Evolutionary conservation across 2,888 invertebrate genomes (phyloP).

Genomic region (Pyrochroa serraticornis): DNA sequence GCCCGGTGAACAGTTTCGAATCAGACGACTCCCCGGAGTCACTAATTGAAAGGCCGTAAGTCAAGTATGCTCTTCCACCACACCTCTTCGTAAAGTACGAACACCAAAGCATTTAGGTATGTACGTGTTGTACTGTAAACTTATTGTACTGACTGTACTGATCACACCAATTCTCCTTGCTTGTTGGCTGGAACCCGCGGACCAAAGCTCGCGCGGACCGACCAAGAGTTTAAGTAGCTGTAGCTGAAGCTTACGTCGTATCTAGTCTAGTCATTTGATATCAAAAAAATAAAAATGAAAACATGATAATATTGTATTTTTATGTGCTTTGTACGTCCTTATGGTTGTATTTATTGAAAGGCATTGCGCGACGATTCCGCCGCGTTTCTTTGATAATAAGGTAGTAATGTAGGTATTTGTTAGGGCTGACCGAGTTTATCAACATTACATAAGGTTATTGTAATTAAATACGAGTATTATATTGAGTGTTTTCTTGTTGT

Average conservation of each 20-base stretch:
- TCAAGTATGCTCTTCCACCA: slow-evolving; percentile 38
- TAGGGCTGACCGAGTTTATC: slow-evolving; percentile 56
- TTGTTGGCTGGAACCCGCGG: slow-evolving; percentile 59
- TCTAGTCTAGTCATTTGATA: slow-evolving; percentile 58
- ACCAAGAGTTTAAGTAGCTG: slow-evolving; percentile 45
- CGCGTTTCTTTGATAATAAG: slow-evolving; percentile 19
- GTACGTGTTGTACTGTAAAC: slow-evolving; percentile 47
- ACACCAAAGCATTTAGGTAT: slow-evolving; percentile 49
- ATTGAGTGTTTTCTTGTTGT: slow-evolving; percentile 57
- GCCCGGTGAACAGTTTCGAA: slow-evolving; percentile 13
- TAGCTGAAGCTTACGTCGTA: slow-evolving; percentile 51
- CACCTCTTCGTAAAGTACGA: slow-evolving; percentile 46
- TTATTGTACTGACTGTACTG: slow-evolving; percentile 52
- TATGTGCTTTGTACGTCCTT: slow-evolving; percentile 58
- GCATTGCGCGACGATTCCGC: slow-evolving; percentile 17
- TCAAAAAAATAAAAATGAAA: slow-evolving; percentile 42
- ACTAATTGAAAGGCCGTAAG: background rate
- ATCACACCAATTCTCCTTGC: slow-evolving; percentile 56
- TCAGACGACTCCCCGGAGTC: background rate
- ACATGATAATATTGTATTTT: slow-evolving; percentile 53
- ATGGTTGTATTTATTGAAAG: slow-evolving; percentile 39
- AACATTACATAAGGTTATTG: slow-evolving; percentile 31
- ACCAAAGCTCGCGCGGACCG: slow-evolving; percentile 55
- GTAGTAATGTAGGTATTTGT: slow-evolving; percentile 51
- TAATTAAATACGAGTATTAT: slow-evolving; percentile 44